Evolutionary conservation across 2,797 vertebrate species (phyloP), one percentile per base, ranked within the genome.

Genomic region (Danio choprae): DNA sequence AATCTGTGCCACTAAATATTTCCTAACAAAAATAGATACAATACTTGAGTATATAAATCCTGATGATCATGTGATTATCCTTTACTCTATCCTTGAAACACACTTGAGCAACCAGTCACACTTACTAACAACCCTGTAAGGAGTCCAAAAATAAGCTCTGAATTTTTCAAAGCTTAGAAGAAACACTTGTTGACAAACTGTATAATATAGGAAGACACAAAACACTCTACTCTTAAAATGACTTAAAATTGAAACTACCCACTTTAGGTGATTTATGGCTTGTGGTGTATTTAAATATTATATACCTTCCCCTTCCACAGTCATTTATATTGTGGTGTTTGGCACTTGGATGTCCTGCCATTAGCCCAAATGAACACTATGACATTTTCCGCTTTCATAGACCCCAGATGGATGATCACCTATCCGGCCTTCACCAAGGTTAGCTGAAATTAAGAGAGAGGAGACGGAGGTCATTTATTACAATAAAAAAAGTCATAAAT

Each of bases 401-500:
- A 10, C 69, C 48, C 58, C 79, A 85, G 83, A 86, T 72, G 82
- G 82, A 87, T 85, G 64, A 50, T 83, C 64, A 53, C 64, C 74
- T 75, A 67, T 84, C 85, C 84, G 22, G 62, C 71, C 77, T 84
- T 58, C 81, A 83, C 88, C 86, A 59, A 85, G 89, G 92, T 93
- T 93, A 94, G 90, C 94, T 94, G 92, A 76, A 85, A 84, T 68
- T 59, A 87, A 63, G 64, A 74, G 88, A 38, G 87, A 58, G 15
- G 38, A 79, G 44, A 82, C 64, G n/a, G 5, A 68, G 16, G 43
- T 58, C 41, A 77, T 1, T 7, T 3, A 38, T 6, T 38, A 50
- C n/a, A 12, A 43, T 12, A n/a, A n/a, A 15, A 36, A 4, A 22
- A 16, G 1, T 5, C 16, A 36, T 11, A 4, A 11, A 3, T 59